Evolutionary conservation across 2,113 vertebrate genomes (phyloP).

Genomic region (Labeo rohita): DNA sequence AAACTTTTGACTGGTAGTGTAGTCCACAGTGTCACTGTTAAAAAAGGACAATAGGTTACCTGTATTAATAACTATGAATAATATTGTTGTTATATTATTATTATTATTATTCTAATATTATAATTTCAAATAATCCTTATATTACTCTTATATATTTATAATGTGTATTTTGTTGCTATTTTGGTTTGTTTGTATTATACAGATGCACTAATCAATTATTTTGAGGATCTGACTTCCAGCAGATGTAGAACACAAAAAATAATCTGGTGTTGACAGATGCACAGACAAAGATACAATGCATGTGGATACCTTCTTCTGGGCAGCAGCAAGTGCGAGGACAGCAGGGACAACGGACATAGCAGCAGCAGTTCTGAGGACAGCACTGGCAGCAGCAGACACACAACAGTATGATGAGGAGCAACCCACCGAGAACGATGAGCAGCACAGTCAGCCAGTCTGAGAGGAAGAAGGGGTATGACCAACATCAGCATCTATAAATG

Average conservation of each 20-base stretch:
- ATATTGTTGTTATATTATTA: neutral
- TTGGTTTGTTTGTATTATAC: too few species aligned
- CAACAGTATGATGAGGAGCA: constrained; percentile 84
- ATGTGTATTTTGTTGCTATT: neutral
- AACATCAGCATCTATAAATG: neutral
- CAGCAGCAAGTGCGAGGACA: constrained; percentile 93
- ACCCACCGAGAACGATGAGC: constrained; percentile 84
- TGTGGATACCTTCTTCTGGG: constrained; percentile 86
- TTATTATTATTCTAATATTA: neutral
- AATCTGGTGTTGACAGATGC: neutral
- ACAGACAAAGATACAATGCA: neutral
- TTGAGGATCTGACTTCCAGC: neutral
- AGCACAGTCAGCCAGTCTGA: constrained; percentile 94
- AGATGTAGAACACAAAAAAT: neutral
- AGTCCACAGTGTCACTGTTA: too few species aligned
- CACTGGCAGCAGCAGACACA: constrained; percentile 96
- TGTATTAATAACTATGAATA: neutral
- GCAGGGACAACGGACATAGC: constrained; percentile 91
- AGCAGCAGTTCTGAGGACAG: constrained; percentile 95
- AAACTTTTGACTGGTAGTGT: too few species aligned
- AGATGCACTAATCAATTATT: neutral
- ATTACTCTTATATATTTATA: neutral
- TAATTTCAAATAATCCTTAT: neutral
- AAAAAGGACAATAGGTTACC: too few species aligned
- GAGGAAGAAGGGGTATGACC: neutral